Conservation (phyloP, 2,113 vertebrate genomes). For the Cryptoleucopteryx plumbea region DNA sequence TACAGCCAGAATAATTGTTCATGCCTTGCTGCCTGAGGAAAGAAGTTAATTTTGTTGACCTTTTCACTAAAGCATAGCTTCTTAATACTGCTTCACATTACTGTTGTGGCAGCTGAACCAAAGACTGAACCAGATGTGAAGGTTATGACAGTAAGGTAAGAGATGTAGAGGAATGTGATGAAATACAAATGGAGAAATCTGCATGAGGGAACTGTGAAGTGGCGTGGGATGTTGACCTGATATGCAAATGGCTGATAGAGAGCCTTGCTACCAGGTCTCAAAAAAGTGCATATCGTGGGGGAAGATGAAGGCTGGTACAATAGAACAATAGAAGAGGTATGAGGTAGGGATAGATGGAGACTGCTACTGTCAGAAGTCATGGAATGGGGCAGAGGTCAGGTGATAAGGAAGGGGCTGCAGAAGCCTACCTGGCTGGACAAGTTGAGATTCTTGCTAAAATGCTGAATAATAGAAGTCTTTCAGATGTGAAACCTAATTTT, state of each 20-base stretch:
- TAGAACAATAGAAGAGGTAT: not conserved
- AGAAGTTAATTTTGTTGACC: not conserved
- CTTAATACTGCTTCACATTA: not conserved
- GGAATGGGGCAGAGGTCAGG: not conserved
- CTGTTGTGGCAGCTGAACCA: not conserved
- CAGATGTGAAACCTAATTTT: not conserved
- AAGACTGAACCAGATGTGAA: not conserved
- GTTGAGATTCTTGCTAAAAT: not conserved
- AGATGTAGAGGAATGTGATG: not conserved
- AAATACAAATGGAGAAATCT: not conserved
- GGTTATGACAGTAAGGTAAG: not conserved
- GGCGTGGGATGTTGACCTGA: not conserved
- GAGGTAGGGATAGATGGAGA: not conserved
- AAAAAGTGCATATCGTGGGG: fast-evolving
- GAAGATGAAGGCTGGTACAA: not conserved
- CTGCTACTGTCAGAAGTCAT: not conserved
- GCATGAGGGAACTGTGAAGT: not conserved
- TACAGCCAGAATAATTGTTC: not conserved
- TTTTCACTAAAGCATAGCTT: not conserved
- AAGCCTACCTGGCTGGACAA: not conserved
- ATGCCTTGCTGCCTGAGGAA: not conserved
- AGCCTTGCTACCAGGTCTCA: not conserved
- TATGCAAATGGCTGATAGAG: not conserved
- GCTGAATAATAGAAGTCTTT: not conserved
- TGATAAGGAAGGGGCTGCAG: not conserved